Percentiles rank a stretch among this genome's conserved stretches.
Evolutionary conservation across 2,113 vertebrate genomes (phyloP).

Genomic region (Spilogale gracilis): DNA sequence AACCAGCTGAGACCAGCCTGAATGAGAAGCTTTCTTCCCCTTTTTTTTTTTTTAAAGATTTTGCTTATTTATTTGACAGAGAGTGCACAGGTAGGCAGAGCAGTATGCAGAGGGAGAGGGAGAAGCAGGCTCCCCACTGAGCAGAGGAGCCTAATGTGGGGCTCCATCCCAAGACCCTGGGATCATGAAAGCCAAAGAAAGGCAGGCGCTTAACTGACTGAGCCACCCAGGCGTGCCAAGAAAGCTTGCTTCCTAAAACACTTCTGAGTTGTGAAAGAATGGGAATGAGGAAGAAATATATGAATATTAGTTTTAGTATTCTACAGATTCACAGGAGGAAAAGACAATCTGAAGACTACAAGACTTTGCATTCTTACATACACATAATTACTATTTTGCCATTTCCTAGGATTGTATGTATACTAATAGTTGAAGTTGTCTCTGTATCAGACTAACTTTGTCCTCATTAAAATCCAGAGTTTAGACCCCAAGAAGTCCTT

Average conservation of each 20-base stretch:
- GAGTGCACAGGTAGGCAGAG: not conserved
- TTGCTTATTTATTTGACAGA: not conserved
- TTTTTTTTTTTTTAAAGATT: not conserved
- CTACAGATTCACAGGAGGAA: not conserved
- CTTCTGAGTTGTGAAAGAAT: not conserved
- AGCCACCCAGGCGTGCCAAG: no score
- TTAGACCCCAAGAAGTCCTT: not conserved
- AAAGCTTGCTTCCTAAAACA: not conserved
- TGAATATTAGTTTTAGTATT: not conserved
- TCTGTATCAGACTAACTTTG: constrained; percentile 21
- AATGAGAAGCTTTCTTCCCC: not conserved
- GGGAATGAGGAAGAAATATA: not conserved
- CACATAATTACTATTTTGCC: not conserved
- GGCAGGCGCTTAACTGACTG: not conserved
- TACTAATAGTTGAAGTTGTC: constrained; percentile 2
- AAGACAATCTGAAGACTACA: not conserved
- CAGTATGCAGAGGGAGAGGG: not conserved
- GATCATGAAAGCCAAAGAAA: not conserved
- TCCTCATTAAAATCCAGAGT: constrained; percentile 26
- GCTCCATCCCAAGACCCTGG: not conserved
- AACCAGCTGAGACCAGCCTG: not conserved
- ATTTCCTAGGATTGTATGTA: not conserved
- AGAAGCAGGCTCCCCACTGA: not conserved
- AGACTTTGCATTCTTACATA: not conserved
- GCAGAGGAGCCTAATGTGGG: not conserved